These are phyloP conservation scores for Zaprionus gabonicus DNA, from an alignment of 1,140 invertebrate species.

Conservation along the genomic window DNA sequence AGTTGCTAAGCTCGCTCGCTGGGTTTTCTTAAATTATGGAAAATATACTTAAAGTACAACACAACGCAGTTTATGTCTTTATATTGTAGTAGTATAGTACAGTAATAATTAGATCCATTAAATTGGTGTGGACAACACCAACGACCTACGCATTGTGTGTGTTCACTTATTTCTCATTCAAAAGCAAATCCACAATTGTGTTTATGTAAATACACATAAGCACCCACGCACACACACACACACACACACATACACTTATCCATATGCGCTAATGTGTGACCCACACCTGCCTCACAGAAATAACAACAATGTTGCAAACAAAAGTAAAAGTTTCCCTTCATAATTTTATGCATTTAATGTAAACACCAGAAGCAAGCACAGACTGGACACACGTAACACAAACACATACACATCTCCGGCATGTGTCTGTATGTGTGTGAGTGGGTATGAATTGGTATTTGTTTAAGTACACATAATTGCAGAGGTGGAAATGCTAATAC, in stretches of 20 bases:
- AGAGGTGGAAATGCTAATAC: neutral
- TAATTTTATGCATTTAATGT: conserved; percentile 4
- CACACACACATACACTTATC: neutral
- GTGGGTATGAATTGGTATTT: neutral
- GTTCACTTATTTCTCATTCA: neutral
- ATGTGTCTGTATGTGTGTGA: neutral
- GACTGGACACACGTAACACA: neutral
- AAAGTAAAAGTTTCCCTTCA: conserved; percentile 6
- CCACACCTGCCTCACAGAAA: neutral
- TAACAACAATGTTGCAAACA: neutral
- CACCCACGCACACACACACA: neutral
- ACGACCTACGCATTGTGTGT: neutral
- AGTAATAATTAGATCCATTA: neutral
- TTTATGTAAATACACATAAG: conserved; percentile 9
- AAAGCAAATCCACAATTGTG: conserved; percentile 3
- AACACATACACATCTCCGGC: neutral
- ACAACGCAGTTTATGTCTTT: too few species aligned
- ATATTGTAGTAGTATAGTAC: too few species aligned
- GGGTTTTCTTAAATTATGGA: neutral
- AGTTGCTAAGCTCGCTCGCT: too few species aligned
- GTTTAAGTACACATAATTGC: neutral
- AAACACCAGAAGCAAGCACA: neutral
- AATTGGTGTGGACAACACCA: neutral
- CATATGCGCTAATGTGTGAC: neutral
- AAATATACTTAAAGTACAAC: neutral